A percentile compares a stretch with the other conserved stretches of the same genome.
Conservation (phyloP, 2,888 invertebrate genomes). For the Sesia apiformis region DNA sequence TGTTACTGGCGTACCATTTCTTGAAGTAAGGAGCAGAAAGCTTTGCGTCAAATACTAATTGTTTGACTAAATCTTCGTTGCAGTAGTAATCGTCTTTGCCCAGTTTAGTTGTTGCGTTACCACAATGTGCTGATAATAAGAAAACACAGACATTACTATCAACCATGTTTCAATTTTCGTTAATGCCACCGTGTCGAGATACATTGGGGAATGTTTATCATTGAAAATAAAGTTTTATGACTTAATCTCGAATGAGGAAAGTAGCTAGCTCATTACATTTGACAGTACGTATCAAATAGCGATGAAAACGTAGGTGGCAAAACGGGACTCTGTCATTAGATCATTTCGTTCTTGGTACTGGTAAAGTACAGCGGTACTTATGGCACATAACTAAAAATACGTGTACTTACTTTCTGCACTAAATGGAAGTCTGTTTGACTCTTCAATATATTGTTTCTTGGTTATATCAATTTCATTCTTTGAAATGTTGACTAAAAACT, state of each 20-base stretch:
- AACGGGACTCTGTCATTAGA: too few relatives aligned
- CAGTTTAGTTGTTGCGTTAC: conserved; percentile 67
- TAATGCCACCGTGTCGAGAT: background rate
- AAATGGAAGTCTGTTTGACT: conserved; percentile 28
- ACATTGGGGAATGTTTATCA: background rate
- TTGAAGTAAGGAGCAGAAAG: conserved; percentile 76
- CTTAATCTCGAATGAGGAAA: too few relatives aligned
- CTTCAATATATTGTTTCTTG: conserved; percentile 50
- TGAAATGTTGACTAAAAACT: conserved; percentile 82
- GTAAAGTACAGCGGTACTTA: background rate
- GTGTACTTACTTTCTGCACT: conserved; percentile 36
- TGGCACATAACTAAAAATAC: background rate
- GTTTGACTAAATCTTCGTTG: conserved; percentile 87
- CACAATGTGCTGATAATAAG: conserved; percentile 76
- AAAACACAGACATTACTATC: background rate
- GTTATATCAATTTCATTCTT: conserved; percentile 56
- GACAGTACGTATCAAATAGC: too few relatives aligned
- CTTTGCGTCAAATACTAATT: conserved; percentile 91
- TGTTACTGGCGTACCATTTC: conserved; percentile 63
- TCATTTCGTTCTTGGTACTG: too few relatives aligned
- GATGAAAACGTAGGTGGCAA: too few relatives aligned
- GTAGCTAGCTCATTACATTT: too few relatives aligned
- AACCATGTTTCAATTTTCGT: background rate
- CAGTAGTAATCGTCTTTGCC: conserved; percentile 85
- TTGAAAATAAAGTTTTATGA: background rate